A percentile compares a stretch with the other conserved stretches of the same genome.
Conservation (phyloP, 2,797 vertebrate genomes). For the Myotis pilosus region DNA sequence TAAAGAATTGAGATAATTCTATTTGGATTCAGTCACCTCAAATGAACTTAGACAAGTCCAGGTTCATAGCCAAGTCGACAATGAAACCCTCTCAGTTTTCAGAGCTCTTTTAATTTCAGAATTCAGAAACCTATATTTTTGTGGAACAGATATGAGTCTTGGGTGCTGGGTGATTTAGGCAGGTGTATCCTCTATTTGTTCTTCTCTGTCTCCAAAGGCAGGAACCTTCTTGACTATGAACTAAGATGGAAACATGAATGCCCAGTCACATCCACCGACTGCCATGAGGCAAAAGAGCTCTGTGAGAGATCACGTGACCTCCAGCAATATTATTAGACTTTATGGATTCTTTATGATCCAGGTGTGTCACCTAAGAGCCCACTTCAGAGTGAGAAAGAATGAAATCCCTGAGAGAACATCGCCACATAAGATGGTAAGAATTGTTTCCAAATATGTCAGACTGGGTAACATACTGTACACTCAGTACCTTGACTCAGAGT, state of each 20-base stretch:
- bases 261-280: neutral
- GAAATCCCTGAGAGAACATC: neutral
- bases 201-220: neutral
- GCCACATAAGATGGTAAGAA: neutral
- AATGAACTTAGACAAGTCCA: neutral
- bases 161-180: neutral
- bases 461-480: neutral
- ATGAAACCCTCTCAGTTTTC: neutral
- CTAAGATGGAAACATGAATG: neutral
- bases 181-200: neutral
- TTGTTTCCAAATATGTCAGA: neutral
- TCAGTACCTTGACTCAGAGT: neutral
- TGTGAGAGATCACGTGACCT: neutral
- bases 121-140: neutral
- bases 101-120: neutral
- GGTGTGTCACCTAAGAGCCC: neutral
- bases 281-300: neutral
- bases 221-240: neutral
- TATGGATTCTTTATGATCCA: neutral
- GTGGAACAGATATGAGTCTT: neutral
- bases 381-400: neutral
- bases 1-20: neutral
- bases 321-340: neutral
- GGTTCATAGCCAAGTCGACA: neutral
- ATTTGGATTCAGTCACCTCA: neutral